Conservation (phyloP, 2,797 vertebrate genomes). For the Buceros bicornis region DNA sequence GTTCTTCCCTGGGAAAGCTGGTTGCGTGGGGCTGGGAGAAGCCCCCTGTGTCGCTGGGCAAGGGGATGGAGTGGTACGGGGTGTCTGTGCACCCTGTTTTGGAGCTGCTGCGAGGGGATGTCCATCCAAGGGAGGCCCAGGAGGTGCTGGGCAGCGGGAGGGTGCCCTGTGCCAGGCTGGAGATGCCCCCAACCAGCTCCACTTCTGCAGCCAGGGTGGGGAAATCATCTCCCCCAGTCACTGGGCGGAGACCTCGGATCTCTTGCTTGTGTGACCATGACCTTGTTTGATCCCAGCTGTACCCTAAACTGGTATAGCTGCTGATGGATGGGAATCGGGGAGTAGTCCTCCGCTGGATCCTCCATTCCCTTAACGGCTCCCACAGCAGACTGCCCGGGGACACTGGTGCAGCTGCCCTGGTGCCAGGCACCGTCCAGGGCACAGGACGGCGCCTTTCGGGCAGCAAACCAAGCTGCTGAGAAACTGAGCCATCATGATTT, state of each 20-base stretch:
- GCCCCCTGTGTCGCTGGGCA: fast-evolving
- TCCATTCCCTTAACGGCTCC: neutral
- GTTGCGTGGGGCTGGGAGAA: neutral
- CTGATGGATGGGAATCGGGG: neutral
- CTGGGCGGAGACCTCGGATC: neutral
- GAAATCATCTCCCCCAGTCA: neutral
- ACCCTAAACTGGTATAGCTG: neutral
- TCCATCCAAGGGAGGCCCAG: neutral
- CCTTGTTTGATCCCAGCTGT: neutral
- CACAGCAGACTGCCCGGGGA: fast-evolving
- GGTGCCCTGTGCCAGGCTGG: neutral
- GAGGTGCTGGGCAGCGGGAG: neutral
- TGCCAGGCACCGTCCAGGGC: neutral
- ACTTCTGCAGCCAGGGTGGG: neutral
- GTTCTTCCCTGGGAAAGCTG: fast-evolving
- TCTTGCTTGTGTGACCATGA: fast-evolving
- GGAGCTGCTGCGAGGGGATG: fast-evolving
- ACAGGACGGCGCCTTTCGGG: neutral
- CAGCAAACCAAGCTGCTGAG: neutral
- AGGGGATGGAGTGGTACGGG: fast-evolving
- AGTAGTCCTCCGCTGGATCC: neutral
- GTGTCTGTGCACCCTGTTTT: fast-evolving
- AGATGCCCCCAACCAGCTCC: fast-evolving
- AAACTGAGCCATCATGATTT: neutral
- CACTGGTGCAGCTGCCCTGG: neutral